Conservation (phyloP, 2,888 invertebrate species). For the Leptarthrus brevirostris region DNA sequence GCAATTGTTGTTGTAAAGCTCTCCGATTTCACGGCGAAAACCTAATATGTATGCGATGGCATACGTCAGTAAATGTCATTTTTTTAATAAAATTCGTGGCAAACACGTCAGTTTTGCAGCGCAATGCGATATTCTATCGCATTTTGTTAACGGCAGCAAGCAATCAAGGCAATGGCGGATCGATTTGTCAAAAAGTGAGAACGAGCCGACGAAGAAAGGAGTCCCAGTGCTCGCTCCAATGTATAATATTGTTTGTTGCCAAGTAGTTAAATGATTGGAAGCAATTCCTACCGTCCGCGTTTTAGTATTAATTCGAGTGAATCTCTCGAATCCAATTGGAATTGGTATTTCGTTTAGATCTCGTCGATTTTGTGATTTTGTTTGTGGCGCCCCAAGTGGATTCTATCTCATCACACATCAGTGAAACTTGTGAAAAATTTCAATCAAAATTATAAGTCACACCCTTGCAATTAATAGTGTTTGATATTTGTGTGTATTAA, state of each 20-base stretch:
- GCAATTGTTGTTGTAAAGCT: no score
- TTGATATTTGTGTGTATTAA: neutral
- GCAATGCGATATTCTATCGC: neutral
- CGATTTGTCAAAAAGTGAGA: slow-evolving; percentile 46
- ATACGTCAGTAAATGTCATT: no score
- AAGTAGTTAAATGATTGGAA: neutral
- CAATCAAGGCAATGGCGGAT: slow-evolving; percentile 38
- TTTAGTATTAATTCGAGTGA: neutral
- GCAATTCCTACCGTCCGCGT: slow-evolving; percentile 15
- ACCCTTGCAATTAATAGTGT: neutral
- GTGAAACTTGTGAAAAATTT: slow-evolving; percentile 29
- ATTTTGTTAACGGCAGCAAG: slow-evolving; percentile 16
- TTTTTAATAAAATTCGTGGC: no score
- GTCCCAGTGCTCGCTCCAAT: slow-evolving; percentile 6
- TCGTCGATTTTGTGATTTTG: neutral
- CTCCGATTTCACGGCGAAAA: no score
- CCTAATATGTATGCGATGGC: no score
- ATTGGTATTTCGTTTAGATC: neutral
- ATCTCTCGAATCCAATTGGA: neutral
- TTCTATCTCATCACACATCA: no score
- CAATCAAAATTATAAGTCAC: neutral
- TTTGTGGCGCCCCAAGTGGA: neutral
- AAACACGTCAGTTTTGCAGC: neutral
- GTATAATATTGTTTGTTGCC: neutral
- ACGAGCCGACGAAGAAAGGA: slow-evolving; percentile 1